These are phyloP conservation scores for Recurvirostra avosetta DNA, from an alignment of 2,113 vertebrate species.

Conservation along the genomic window DNA sequence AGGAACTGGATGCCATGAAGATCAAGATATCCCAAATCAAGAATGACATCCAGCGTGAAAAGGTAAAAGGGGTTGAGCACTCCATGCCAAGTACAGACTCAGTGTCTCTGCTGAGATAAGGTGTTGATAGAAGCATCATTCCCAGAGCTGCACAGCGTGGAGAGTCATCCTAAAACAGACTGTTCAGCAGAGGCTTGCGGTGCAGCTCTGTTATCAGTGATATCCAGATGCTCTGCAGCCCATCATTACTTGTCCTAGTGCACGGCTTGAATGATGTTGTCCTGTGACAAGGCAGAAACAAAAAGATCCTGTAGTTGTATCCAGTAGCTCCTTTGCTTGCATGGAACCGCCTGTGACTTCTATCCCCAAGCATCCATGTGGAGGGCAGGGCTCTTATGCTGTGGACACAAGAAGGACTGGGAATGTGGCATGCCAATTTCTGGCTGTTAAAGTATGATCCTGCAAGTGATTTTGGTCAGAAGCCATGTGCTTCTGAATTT, in stretches of 20 bases:
- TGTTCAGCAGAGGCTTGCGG: neutral
- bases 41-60: slow-evolving; percentile 92
- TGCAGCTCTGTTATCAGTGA: neutral
- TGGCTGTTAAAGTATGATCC: neutral
- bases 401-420: neutral
- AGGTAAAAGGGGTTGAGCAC: slow-evolving; percentile 66
- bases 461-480: neutral
- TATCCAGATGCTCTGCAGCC: neutral
- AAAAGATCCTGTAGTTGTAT: neutral
- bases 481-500: neutral
- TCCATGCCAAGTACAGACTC: neutral
- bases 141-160: neutral
- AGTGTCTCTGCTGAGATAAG: neutral
- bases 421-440: neutral
- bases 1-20: slow-evolving; percentile 94
- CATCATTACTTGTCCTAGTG: accelerated
- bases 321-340: neutral
- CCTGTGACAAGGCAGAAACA: neutral
- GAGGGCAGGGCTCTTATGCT: neutral
- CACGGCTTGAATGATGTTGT: neutral
- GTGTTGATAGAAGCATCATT: neutral
- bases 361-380: neutral
- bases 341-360: neutral
- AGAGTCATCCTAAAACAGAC: neutral
- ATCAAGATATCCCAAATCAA: slow-evolving; percentile 95